Conservation (phyloP, 2,113 vertebrate genomes). For the Nothocercus julius region DNA sequence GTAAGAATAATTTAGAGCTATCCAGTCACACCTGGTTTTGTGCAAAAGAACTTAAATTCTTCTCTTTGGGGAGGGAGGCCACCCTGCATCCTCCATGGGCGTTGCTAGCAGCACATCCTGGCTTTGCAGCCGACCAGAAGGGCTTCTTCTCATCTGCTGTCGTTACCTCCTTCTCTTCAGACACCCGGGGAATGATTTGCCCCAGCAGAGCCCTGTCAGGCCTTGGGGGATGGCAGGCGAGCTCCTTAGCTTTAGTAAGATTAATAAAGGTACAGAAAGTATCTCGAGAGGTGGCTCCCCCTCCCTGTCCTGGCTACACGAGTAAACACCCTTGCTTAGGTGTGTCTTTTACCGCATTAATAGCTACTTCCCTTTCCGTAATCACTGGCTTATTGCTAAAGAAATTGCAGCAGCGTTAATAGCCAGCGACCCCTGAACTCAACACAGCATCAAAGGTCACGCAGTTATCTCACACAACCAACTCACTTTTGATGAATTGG, state of each 20-base stretch:
- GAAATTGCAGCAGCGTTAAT: conserved; percentile 31
- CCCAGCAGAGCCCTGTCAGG: neutral
- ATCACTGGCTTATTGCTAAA: conserved; percentile 53
- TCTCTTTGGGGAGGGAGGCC: neutral
- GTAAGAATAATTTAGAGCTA: neutral
- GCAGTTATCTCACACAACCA: neutral
- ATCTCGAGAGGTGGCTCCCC: conserved; percentile 10
- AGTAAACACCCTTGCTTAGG: conserved; percentile 59
- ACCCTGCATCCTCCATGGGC: neutral
- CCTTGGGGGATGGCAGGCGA: neutral
- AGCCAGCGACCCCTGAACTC: conserved; percentile 47
- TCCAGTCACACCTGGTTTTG: neutral
- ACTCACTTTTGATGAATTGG: conserved; percentile 56
- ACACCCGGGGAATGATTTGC: neutral
- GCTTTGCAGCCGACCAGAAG: rapidly evolving
- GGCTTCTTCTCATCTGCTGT: neutral
- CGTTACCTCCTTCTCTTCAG: neutral
- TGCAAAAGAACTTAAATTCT: neutral
- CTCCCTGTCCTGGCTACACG: neutral
- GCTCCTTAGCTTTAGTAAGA: neutral
- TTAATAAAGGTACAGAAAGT: conserved; percentile 22
- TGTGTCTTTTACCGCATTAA: conserved; percentile 65
- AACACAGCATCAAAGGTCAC: neutral
- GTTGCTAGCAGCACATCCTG: neutral
- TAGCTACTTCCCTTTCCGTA: conserved; percentile 62